These are phyloP conservation scores for Sander lucioperca DNA, from an alignment of 2,113 vertebrate genomes.

Conservation along the genomic window DNA sequence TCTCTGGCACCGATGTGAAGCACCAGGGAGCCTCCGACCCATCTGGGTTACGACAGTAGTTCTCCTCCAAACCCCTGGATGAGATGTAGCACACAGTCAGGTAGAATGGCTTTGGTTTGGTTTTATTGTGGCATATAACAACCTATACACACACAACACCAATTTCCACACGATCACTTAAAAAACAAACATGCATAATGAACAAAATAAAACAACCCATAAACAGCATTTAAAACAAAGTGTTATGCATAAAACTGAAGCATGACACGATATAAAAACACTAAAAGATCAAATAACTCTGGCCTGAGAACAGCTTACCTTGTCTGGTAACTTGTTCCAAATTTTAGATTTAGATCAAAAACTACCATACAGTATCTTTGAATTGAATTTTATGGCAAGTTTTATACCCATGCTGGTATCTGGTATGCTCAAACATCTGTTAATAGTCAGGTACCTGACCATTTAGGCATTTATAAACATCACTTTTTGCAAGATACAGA, in stretches of 20 bases:
- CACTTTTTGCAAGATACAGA: neutral
- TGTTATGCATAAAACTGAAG: neutral
- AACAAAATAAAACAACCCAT: neutral
- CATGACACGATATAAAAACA: neutral
- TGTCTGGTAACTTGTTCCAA: neutral
- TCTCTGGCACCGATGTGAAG: slow-evolving; percentile 86
- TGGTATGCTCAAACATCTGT: neutral
- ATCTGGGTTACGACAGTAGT: slow-evolving; percentile 97
- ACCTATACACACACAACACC: neutral
- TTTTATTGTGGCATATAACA: neutral
- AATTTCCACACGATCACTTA: neutral
- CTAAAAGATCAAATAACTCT: neutral
- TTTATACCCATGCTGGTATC: neutral
- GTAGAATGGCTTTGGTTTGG: neutral
- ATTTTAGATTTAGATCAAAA: neutral
- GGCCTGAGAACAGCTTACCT: neutral
- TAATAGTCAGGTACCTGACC: neutral
- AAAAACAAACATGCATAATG: neutral
- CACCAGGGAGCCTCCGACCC: slow-evolving; percentile 98
- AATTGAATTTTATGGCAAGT: neutral
- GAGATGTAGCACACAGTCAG: slow-evolving; percentile 14
- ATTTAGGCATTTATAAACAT: slow-evolving; percentile 1
- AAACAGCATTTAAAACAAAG: neutral
- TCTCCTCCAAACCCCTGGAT: slow-evolving; percentile 92
- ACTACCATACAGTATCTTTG: neutral